Evolutionary conservation across 2,797 vertebrate species (phyloP).

Genomic region (Enteromius anoplus): DNA sequence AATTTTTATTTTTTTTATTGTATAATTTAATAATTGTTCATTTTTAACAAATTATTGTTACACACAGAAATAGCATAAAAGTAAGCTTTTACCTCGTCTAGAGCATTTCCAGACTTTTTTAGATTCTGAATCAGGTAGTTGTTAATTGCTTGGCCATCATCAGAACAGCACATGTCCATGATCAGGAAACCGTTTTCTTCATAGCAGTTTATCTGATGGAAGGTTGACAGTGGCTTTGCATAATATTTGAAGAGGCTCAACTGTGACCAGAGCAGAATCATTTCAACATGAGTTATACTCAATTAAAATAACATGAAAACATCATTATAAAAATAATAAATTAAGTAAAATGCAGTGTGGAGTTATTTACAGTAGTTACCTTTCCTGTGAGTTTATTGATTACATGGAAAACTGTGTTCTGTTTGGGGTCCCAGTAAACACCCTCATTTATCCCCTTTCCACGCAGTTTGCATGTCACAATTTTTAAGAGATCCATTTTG

Average conservation of each 20-base stretch:
- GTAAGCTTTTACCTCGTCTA: constrained; percentile 70
- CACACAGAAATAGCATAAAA: neutral
- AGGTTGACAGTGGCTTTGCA: constrained; percentile 76
- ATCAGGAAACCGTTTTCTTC: constrained; percentile 85
- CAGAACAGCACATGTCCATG: constrained; percentile 86
- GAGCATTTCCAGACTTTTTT: constrained; percentile 79
- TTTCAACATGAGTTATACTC: neutral
- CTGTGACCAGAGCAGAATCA: constrained; percentile 65
- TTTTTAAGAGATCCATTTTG: constrained; percentile 83
- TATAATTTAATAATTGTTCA: neutral
- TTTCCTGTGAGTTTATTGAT: constrained; percentile 86
- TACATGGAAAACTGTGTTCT: constrained; percentile 83
- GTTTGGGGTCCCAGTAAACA: constrained; percentile 84
- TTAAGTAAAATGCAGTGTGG: neutral
- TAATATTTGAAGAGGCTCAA: constrained; percentile 75
- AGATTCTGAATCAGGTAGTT: constrained; percentile 85
- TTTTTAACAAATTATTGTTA: neutral
- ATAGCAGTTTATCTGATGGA: constrained; percentile 92
- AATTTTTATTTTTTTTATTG: neutral
- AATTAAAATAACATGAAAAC: neutral
- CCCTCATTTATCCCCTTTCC: constrained; percentile 77
- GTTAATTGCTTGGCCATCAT: constrained; percentile 77
- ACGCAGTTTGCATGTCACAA: constrained; percentile 77
- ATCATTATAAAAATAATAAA: neutral
- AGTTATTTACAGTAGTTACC: constrained; percentile 66